These are phyloP conservation scores for Sporophila hypoxantha DNA, from an alignment of 2,113 vertebrate species.

Conservation along the genomic window DNA sequence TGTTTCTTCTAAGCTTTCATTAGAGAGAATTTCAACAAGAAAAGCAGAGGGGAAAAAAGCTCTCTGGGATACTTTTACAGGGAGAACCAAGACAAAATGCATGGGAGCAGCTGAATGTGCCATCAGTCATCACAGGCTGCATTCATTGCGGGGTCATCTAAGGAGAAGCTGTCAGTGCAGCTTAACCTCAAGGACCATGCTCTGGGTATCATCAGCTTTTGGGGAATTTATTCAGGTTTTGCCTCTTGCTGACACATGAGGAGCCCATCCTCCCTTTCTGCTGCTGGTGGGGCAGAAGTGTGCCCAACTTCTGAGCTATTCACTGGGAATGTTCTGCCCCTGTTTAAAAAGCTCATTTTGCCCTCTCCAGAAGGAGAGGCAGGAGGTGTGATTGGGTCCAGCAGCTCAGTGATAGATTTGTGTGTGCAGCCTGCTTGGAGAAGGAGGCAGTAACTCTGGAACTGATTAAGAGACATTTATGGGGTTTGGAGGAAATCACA, in stretches of 20 bases:
- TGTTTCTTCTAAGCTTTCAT: not conserved
- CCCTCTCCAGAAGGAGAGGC: not conserved
- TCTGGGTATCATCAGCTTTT: not conserved
- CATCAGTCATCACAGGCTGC: not conserved
- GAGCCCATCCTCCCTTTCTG: not conserved
- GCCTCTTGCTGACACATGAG: not conserved
- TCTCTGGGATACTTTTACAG: not conserved
- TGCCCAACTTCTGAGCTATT: not conserved
- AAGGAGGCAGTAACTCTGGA: not conserved
- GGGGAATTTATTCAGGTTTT: not conserved
- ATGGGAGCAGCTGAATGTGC: not conserved
- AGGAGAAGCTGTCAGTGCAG: not conserved
- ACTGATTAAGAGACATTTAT: not conserved
- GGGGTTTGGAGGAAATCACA: not conserved
- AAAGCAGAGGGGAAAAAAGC: not conserved
- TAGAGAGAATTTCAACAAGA: not conserved
- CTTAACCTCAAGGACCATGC: not conserved
- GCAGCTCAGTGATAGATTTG: not conserved
- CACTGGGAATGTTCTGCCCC: not conserved
- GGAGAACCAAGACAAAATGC: not conserved
- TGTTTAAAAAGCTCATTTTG: not conserved
- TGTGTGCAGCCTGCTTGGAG: not conserved
- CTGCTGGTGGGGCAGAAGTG: not conserved
- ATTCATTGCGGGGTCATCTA: not conserved
- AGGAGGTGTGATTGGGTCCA: not conserved